These are phyloP conservation scores for Perodicticus potto DNA, from an alignment of 2,797 vertebrate genomes.

Conservation along the genomic window DNA sequence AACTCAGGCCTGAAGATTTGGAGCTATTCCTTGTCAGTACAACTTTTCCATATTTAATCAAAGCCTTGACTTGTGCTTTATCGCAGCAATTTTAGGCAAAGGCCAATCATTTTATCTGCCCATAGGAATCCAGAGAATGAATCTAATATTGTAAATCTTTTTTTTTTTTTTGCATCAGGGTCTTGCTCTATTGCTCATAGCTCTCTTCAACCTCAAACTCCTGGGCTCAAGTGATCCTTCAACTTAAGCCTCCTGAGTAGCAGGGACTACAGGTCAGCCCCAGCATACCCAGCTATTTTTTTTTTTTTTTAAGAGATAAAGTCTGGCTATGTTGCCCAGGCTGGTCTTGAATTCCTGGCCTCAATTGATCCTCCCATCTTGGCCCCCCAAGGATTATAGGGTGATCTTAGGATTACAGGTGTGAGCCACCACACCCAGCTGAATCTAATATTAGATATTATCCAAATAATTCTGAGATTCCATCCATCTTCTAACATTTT, in stretches of 20 bases:
- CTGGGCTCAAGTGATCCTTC: too few relatives aligned
- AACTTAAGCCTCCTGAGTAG: too few relatives aligned
- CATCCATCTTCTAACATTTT: conserved; percentile 10
- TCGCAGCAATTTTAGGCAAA: conserved; percentile 13
- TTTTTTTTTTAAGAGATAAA: neutral
- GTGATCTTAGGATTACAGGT: neutral
- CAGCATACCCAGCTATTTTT: too few relatives aligned
- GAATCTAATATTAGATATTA: neutral
- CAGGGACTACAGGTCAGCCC: too few relatives aligned
- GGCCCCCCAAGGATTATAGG: neutral
- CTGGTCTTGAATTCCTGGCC: neutral
- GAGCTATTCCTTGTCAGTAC: neutral
- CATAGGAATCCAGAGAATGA: neutral
- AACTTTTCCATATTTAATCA: neutral
- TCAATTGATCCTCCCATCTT: neutral
- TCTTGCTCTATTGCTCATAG: neutral
- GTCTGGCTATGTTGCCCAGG: neutral
- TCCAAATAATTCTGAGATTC: conserved; percentile 35
- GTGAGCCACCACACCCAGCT: neutral
- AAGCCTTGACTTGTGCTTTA: neutral
- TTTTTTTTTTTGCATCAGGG: neutral
- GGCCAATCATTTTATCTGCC: neutral
- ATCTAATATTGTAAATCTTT: neutral
- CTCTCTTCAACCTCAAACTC: too few relatives aligned
- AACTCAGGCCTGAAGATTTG: neutral